Percentiles rank a stretch among this genome's conserved stretches.
phyloP scores from a whole-genome alignment of 1,140 invertebrate genomes.

The Heliconius nattereri region DNA sequence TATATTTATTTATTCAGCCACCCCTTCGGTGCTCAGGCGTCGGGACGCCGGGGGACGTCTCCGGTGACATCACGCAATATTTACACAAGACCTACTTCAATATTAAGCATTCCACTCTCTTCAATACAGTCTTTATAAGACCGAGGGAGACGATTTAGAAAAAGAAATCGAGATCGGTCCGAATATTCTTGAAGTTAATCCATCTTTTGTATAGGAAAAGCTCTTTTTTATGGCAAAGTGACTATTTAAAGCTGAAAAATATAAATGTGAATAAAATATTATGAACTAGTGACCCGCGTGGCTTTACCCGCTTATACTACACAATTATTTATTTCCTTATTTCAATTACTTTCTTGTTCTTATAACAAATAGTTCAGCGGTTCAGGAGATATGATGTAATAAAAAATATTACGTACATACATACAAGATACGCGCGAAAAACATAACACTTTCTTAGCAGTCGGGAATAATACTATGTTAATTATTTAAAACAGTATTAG shows the following conservation, averaged over 20 bases:
- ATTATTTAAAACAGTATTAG: background rate
- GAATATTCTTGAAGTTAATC: background rate
- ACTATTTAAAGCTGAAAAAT: background rate
- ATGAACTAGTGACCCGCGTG: no score
- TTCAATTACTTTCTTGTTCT: no score
- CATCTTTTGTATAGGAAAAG: background rate
- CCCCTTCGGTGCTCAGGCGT: slow-evolving; percentile 36
- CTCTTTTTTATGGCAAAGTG: background rate
- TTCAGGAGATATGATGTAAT: no score
- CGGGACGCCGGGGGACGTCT: slow-evolving; percentile 42
- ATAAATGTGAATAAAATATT: background rate
- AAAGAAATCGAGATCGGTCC: background rate
- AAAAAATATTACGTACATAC: no score
- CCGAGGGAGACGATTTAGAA: background rate
- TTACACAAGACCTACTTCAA: slow-evolving; percentile 47
- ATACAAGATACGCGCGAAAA: no score
- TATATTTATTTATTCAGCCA: slow-evolving; percentile 33
- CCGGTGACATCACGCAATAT: slow-evolving; percentile 38
- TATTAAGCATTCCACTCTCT: slow-evolving; percentile 38
- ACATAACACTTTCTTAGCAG: no score
- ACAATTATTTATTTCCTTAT: no score
- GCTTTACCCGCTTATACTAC: no score
- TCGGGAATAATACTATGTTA: no score
- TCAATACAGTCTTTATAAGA: background rate
- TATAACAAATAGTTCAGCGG: no score